These are phyloP conservation scores for Eutolmus rufibarbis DNA, from an alignment of 2,888 invertebrate genomes.

Conservation along the genomic window DNA sequence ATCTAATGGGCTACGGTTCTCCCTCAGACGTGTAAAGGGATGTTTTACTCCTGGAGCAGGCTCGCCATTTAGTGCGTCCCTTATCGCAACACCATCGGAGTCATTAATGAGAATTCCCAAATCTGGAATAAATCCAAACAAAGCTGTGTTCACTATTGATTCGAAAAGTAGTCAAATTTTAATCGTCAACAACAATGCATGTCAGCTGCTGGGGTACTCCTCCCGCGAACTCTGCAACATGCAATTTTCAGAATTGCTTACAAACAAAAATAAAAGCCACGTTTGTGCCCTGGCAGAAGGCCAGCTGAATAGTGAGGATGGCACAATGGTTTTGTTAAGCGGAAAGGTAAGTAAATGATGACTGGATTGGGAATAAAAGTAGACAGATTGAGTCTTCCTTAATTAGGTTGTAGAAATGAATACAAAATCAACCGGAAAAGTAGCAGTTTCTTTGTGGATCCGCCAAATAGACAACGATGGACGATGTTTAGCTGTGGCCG, in stretches of 20 bases:
- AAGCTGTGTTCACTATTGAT: conserved; percentile 73
- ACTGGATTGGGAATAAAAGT: not conserved
- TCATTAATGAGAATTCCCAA: conserved; percentile 65
- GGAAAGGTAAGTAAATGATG: conserved; percentile 65
- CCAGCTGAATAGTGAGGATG: conserved; percentile 65
- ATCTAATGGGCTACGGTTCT: conserved; percentile 67
- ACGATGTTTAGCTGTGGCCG: conserved; percentile 71
- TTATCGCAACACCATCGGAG: conserved; percentile 57
- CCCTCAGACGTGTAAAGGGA: conserved; percentile 61
- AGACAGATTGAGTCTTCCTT: not conserved
- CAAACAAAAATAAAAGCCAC: conserved; percentile 64
- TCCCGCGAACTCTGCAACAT: conserved; percentile 66
- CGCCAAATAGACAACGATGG: conserved; percentile 67
- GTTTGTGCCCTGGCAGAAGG: conserved; percentile 66
- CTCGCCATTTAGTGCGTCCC: conserved; percentile 50
- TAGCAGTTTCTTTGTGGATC: conserved; percentile 74
- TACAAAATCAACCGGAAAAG: conserved; percentile 65
- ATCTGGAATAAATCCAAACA: conserved; percentile 69
- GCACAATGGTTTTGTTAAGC: conserved; percentile 69
- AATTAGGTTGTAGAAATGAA: conserved; percentile 69
- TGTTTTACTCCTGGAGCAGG: conserved; percentile 59
- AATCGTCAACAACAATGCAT: conserved; percentile 73
- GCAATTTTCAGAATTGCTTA: conserved; percentile 65
- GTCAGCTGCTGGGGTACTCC: conserved; percentile 68
- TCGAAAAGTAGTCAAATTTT: conserved; percentile 72